Evolutionary conservation across 2,888 invertebrate genomes (phyloP).

Genomic region (Campoplex capitator): DNA sequence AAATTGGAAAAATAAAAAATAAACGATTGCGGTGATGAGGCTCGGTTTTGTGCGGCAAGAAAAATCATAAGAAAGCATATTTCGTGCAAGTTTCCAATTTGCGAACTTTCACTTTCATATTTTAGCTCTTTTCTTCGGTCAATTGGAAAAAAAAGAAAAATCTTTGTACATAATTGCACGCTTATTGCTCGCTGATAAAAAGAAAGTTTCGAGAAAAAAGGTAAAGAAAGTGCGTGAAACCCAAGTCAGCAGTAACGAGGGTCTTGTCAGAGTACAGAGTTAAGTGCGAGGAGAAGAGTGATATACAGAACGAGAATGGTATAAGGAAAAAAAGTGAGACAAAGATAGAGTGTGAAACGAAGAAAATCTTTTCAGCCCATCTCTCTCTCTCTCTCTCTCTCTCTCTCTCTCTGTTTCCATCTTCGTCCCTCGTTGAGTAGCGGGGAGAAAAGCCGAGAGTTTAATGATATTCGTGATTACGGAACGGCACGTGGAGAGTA

Average conservation of each 20-base stretch:
- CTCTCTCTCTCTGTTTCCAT: neutral
- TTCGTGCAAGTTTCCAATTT: neutral
- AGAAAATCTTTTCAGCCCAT: conserved; percentile 69
- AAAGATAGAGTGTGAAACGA: conserved; percentile 60
- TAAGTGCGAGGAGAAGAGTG: conserved; percentile 41
- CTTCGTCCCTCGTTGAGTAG: conserved; percentile 47
- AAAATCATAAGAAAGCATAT: neutral
- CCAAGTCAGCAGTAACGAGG: conserved; percentile 76
- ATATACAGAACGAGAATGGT: conserved; percentile 42
- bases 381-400: neutral
- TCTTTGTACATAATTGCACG: conserved; percentile 44
- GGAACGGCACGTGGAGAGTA: conserved; percentile 81
- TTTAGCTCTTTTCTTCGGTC: neutral
- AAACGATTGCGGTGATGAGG: neutral
- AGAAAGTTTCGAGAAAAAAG: conserved; percentile 39
- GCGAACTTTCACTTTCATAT: neutral
- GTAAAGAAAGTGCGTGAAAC: conserved; percentile 47
- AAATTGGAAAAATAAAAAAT: neutral
- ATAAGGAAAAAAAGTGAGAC: conserved; percentile 56
- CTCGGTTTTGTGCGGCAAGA: neutral
- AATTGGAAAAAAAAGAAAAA: conserved; percentile 1
- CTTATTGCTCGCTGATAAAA: conserved; percentile 20
- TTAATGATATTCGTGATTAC: conserved; percentile 85
- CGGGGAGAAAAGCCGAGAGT: conserved; percentile 82
- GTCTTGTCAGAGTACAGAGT: conserved; percentile 71